These are phyloP conservation scores for Brachionus rotundiformis DNA, from an alignment of 1,140 invertebrate species.

Conservation along the genomic window DNA sequence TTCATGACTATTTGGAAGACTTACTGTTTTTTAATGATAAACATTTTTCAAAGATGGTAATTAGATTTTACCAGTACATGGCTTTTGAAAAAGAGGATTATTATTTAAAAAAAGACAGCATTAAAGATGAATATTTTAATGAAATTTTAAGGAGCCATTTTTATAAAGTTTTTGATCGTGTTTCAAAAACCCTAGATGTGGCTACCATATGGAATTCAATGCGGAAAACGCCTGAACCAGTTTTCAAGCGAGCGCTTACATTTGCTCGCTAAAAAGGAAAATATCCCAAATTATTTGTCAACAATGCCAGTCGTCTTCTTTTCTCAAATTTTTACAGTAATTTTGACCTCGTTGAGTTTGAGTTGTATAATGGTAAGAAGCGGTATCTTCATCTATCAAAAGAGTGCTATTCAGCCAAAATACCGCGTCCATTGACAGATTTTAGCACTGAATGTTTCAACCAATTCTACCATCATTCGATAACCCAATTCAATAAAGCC, in stretches of 20 bases:
- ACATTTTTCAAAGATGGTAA: background rate
- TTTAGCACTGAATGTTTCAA: background rate
- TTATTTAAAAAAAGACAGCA: background rate
- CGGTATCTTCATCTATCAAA: background rate
- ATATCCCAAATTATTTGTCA: background rate
- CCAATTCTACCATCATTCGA: slow-evolving; percentile 28
- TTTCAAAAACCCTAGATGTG: background rate
- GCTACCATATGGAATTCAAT: background rate
- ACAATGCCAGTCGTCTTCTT: background rate
- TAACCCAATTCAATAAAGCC: slow-evolving; percentile 24
- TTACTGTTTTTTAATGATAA: background rate
- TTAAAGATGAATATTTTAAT: background rate
- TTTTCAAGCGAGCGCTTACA: background rate
- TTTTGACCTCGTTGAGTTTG: slow-evolving; percentile 3
- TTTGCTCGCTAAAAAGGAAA: background rate
- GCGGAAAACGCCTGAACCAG: background rate
- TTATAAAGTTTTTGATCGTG: slow-evolving; percentile 3
- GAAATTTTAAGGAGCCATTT: slow-evolving; percentile 27
- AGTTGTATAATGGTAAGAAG: background rate
- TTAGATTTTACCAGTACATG: slow-evolving; percentile 15
- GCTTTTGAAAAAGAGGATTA: background rate
- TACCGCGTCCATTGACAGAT: background rate
- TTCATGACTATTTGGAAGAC: background rate
- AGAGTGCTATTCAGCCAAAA: background rate
- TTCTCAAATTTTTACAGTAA: background rate